Evolutionary conservation across 2,888 invertebrate genomes (phyloP).

Genomic region (Ceraclea dissimilis): DNA sequence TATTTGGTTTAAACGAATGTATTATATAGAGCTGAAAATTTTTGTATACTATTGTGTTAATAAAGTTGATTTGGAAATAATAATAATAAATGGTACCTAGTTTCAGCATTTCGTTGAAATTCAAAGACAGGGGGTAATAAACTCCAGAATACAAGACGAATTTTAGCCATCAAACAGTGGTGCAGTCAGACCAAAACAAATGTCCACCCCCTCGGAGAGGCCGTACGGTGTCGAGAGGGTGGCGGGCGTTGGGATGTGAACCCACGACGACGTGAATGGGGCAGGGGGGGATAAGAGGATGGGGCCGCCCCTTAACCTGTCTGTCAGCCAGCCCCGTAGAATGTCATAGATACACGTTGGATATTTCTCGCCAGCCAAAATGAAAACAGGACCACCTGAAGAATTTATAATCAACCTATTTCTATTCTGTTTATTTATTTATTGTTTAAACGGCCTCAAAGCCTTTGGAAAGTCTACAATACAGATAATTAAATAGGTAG

Average conservation of each 20-base stretch:
- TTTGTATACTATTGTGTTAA: too few species aligned
- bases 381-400: not conserved
- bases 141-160: conserved; percentile 25
- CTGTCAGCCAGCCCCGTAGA: conserved; percentile 23
- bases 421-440: too few species aligned
- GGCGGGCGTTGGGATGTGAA: not conserved
- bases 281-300: not conserved
- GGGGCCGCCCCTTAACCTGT: conserved; percentile 27
- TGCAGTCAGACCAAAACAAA: conserved; percentile 26
- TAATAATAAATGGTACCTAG: too few species aligned
- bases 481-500: too few species aligned
- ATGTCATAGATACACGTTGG: conserved; percentile 14
- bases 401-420: too few species aligned
- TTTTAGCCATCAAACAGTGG: conserved; percentile 26
- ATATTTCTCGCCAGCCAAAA: conserved; percentile 5
- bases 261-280: not conserved
- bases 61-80: too few species aligned
- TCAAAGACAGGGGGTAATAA: conserved; percentile 14
- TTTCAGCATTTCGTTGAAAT: too few species aligned
- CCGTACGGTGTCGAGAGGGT: not conserved
- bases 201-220: conserved; percentile 14
- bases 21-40: too few species aligned
- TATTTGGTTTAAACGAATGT: too few species aligned
- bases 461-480: too few species aligned
- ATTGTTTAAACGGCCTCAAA: too few species aligned